Evolutionary conservation across 64 coral and sea anemone species (phyloP).

Genomic region (Acropora tenuis): DNA sequence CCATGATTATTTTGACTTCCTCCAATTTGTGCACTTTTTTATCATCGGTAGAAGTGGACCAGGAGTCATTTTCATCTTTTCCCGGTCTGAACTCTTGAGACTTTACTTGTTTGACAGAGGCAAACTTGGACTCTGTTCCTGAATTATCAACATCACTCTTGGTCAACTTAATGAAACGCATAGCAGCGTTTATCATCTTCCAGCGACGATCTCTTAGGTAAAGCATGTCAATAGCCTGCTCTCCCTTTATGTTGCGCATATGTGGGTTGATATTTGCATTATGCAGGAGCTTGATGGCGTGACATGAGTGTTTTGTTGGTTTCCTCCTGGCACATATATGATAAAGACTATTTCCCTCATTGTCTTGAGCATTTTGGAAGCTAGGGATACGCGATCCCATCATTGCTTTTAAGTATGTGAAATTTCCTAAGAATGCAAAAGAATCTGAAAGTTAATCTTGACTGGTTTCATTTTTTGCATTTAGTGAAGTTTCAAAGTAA

Average conservation of each 20-base stretch:
- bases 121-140: neutral
- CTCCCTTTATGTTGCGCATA: conserved; percentile 46
- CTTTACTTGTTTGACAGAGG: neutral
- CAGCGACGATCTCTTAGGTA: conserved; percentile 24
- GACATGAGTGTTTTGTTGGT: neutral
- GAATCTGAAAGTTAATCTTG: neutral
- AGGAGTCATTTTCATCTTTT: neutral
- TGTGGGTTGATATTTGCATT: conserved; percentile 60
- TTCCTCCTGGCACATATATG: conserved; percentile 64
- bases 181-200: conserved; percentile 28
- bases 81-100: neutral
- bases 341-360: conserved; percentile 40
- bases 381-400: conserved; percentile 36
- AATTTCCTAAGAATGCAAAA: neutral
- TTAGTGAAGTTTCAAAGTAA: no score
- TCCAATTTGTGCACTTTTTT: no score
- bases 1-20: neutral
- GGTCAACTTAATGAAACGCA: no score
- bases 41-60: neutral
- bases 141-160: no score
- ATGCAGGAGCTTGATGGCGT: conserved; percentile 53
- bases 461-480: no score
- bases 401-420: conserved; percentile 7
- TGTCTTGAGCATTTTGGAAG: conserved; percentile 50
- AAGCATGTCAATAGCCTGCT: conserved; percentile 41